phyloP scores from a whole-genome alignment of 2,888 invertebrate species.

The Drosophila percnosoma region DNA sequence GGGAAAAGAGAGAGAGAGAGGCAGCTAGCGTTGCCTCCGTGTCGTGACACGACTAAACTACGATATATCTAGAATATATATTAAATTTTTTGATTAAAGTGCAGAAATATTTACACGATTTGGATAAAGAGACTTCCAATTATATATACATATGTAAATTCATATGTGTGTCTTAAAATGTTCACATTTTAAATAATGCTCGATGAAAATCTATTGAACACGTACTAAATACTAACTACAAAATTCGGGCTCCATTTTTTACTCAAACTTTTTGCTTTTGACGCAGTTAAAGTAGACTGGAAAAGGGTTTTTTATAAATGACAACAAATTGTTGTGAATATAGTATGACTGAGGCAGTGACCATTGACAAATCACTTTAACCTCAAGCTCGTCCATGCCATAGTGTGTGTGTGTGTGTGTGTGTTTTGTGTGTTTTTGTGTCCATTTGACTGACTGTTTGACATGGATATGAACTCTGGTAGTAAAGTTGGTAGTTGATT shows the following conservation, averaged over 20 bases:
- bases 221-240: neutral
- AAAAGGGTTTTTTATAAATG: neutral
- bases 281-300: neutral
- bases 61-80: neutral
- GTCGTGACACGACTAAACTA: neutral
- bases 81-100: neutral
- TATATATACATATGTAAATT: neutral
- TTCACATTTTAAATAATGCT: neutral
- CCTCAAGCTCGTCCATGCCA: neutral
- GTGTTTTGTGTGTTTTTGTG: neutral
- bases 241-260: neutral
- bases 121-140: neutral
- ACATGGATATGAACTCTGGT: conserved; percentile 16
- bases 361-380: conserved; percentile 7
- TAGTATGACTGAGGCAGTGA: conserved; percentile 1
- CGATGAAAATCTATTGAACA: neutral
- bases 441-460: conserved; percentile 19
- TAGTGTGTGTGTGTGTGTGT: neutral
- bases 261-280: neutral
- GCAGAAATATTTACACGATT: neutral
- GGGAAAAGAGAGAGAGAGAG: too few relatives aligned
- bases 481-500: conserved; percentile 33
- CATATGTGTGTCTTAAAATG: neutral
- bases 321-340: neutral
- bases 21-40: neutral